Evolutionary conservation across 2,888 invertebrate species (phyloP).

Genomic region (Copidosoma aretas): DNA sequence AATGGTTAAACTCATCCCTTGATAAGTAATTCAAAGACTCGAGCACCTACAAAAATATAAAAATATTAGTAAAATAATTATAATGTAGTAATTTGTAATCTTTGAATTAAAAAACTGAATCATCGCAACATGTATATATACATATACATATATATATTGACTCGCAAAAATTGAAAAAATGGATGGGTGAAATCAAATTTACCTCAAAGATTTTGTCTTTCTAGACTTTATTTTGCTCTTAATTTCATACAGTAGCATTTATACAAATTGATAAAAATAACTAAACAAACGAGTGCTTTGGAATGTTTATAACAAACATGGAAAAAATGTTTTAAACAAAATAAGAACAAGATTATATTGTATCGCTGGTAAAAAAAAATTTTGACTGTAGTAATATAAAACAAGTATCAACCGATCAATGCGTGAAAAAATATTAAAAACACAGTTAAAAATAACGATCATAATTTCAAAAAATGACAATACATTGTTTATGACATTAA

Average conservation of each 20-base stretch:
- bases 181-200: slow-evolving; percentile 11
- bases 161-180: too few species aligned
- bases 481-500: slow-evolving; percentile 13
- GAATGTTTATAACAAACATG: slow-evolving; percentile 52
- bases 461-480: slow-evolving; percentile 22
- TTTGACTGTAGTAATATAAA: background rate
- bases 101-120: too few species aligned
- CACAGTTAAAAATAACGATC: slow-evolving; percentile 35
- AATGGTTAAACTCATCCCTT: too few species aligned
- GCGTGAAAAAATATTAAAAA: slow-evolving; percentile 27
- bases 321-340: too few species aligned
- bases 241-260: slow-evolving; percentile 60
- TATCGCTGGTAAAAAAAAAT: background rate
- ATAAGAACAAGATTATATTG: background rate
- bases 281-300: slow-evolving; percentile 53
- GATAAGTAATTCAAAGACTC: background rate
- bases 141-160: too few species aligned
- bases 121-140: too few species aligned
- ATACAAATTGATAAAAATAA: slow-evolving; percentile 52
- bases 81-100: too few species aligned
- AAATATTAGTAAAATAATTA: background rate
- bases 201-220: slow-evolving; percentile 53
- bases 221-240: slow-evolving; percentile 63
- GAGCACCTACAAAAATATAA: background rate
- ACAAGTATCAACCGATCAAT: background rate